Evolutionary conservation across 2,797 vertebrate species (phyloP).

Genomic region (Melanotaenia maccullochi): DNA sequence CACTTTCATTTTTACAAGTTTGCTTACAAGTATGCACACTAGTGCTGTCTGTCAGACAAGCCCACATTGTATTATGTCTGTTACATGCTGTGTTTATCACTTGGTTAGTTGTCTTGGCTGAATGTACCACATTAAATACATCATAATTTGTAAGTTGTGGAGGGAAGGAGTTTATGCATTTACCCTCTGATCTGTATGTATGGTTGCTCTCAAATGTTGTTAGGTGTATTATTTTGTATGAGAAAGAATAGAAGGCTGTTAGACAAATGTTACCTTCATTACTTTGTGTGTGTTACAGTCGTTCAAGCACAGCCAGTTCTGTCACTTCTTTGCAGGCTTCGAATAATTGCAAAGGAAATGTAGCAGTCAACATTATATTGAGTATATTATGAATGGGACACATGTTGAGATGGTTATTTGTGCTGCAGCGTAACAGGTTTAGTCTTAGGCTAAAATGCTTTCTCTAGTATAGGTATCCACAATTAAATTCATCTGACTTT

Average conservation of each 20-base stretch:
- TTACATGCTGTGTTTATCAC: constrained; percentile 12
- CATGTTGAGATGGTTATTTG: not conserved
- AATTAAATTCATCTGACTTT: not conserved
- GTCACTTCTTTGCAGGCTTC: not conserved
- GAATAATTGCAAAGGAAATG: not conserved
- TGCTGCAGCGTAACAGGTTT: not conserved
- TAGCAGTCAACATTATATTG: not conserved
- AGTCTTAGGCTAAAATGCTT: not conserved
- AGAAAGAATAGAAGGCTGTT: not conserved
- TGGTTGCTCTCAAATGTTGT: not conserved
- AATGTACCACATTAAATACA: not conserved
- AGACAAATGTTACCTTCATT: not conserved
- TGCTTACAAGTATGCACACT: constrained; percentile 35
- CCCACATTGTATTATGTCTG: constrained; percentile 19
- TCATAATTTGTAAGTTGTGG: not conserved
- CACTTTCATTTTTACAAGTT: constrained; percentile 57
- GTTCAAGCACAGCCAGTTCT: not conserved
- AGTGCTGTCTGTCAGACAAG: constrained; percentile 46
- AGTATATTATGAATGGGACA: not conserved
- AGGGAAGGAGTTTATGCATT: not conserved
- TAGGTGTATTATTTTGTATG: not conserved
- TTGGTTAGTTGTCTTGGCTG: constrained; percentile 16
- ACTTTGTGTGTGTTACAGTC: not conserved
- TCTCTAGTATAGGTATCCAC: not conserved
- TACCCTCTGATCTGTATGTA: not conserved